A percentile compares a stretch with the other conserved stretches of the same genome.
phyloP scores from a whole-genome alignment of 2,113 vertebrate species.

The Rhabdomys dilectus region DNA sequence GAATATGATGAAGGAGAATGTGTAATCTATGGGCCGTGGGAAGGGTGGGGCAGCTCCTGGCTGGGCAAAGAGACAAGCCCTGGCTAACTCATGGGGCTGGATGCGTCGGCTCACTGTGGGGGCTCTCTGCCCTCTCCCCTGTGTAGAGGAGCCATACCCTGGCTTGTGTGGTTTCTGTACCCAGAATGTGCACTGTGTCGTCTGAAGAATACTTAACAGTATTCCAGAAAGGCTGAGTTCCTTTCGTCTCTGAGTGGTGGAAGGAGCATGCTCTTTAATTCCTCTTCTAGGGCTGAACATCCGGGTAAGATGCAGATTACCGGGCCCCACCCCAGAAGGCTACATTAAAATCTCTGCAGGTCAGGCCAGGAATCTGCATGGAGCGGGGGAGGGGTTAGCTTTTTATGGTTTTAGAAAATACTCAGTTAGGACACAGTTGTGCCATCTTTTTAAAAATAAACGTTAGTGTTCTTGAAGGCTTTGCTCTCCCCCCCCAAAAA shows the following conservation, averaged over 20 bases:
- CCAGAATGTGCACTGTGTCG: not conserved
- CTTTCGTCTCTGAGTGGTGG: not conserved
- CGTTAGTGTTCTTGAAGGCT: not conserved
- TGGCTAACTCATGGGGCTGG: no score
- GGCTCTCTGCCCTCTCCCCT: no score
- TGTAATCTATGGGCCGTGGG: not conserved
- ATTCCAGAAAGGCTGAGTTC: not conserved
- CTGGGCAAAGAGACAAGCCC: not conserved
- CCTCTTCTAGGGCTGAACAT: not conserved
- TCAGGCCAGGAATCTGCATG: not conserved
- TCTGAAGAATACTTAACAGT: not conserved
- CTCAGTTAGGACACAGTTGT: not conserved
- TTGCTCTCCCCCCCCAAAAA: not conserved
- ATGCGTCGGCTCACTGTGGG: not conserved
- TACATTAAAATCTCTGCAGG: not conserved
- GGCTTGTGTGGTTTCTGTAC: not conserved
- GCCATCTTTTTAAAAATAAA: not conserved
- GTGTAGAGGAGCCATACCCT: rapidly evolving
- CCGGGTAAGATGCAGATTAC: not conserved
- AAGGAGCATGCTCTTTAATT: not conserved
- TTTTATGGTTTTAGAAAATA: not conserved
- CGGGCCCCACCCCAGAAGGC: not conserved
- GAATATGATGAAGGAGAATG: constrained; percentile 35
- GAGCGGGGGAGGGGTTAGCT: not conserved
- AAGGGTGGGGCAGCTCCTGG: not conserved